Percentiles rank a stretch among this genome's conserved stretches.
Conservation (phyloP, 2,797 vertebrate genomes). For the Tadarida brasiliensis region DNA sequence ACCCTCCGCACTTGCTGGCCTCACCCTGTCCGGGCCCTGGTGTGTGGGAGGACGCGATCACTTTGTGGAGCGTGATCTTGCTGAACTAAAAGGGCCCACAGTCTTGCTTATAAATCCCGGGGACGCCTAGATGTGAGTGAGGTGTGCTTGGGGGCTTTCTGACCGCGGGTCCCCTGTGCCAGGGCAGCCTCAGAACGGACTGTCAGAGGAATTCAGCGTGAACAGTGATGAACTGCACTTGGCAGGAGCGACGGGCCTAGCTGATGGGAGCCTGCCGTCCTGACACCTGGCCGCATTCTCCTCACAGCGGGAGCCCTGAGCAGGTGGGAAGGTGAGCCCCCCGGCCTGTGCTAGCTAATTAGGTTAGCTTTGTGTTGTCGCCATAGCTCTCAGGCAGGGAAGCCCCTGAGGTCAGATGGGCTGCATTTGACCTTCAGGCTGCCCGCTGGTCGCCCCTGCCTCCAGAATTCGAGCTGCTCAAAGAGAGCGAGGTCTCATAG, state of each 20-base stretch:
- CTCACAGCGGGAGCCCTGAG: neutral
- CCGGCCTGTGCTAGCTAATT: neutral
- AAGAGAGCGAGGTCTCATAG: neutral
- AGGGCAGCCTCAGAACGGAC: neutral
- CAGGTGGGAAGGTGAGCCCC: neutral
- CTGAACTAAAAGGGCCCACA: neutral
- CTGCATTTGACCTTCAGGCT: constrained; percentile 11
- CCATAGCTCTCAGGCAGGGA: neutral
- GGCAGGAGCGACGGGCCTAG: neutral
- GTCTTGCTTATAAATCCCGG: neutral
- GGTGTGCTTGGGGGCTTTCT: accelerated
- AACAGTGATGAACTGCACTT: constrained; percentile 40
- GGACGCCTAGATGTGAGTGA: neutral
- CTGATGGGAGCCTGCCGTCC: neutral
- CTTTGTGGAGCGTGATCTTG: neutral
- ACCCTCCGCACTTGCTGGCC: too few species aligned
- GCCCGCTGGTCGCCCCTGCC: neutral
- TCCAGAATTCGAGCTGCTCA: neutral
- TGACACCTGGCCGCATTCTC: neutral
- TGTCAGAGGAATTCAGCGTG: neutral
- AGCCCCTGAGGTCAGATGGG: neutral
- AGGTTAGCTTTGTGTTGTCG: neutral
- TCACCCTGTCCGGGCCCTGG: neutral
- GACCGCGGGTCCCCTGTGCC: neutral
- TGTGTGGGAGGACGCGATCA: accelerated